Evolutionary conservation across 2,888 invertebrate species (phyloP).

Genomic region (Molanna angustata): DNA sequence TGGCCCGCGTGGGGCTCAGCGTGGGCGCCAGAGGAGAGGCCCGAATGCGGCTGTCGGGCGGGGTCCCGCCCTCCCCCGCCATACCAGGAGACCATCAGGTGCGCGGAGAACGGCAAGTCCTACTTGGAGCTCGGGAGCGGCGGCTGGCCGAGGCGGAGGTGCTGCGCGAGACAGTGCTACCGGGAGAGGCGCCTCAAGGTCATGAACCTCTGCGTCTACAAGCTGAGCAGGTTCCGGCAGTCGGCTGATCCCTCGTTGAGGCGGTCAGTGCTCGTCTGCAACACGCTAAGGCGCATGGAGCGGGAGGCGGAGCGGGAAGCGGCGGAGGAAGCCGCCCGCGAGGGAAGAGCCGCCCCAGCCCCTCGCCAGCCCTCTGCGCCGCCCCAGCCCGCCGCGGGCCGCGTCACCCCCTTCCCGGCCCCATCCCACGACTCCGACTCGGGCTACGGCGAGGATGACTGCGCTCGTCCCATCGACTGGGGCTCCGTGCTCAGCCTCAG

Average conservation of each 20-base stretch:
- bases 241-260: slow-evolving; percentile 86
- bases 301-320: slow-evolving; percentile 79
- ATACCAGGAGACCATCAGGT: slow-evolving; percentile 74
- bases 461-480: slow-evolving; percentile 82
- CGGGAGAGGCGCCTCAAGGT: slow-evolving; percentile 83
- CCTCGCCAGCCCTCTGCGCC: slow-evolving; percentile 41
- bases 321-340: slow-evolving; percentile 52
- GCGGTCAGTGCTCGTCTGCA: slow-evolving; percentile 90
- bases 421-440: slow-evolving; percentile 25
- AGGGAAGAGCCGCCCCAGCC: slow-evolving; percentile 47
- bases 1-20: slow-evolving; percentile 45
- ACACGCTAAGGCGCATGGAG: slow-evolving; percentile 85
- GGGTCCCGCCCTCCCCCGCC: slow-evolving; percentile 41
- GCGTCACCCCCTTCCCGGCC: slow-evolving; percentile 23
- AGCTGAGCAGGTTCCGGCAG: slow-evolving; percentile 82
- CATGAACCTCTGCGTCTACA: slow-evolving; percentile 89
- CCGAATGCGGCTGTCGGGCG: slow-evolving; percentile 56
- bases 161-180: slow-evolving; percentile 78
- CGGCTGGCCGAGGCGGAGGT: slow-evolving; percentile 70
- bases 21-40: slow-evolving; percentile 48
- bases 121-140: slow-evolving; percentile 85
- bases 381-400: slow-evolving; percentile 32
- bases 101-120: slow-evolving; percentile 85
- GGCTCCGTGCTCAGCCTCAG: slow-evolving; percentile 85
- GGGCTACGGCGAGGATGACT: slow-evolving; percentile 69